Base-by-base conservation (phyloP, 2,797 vertebrate genomes). In the Coendou prehensilis region DNA sequence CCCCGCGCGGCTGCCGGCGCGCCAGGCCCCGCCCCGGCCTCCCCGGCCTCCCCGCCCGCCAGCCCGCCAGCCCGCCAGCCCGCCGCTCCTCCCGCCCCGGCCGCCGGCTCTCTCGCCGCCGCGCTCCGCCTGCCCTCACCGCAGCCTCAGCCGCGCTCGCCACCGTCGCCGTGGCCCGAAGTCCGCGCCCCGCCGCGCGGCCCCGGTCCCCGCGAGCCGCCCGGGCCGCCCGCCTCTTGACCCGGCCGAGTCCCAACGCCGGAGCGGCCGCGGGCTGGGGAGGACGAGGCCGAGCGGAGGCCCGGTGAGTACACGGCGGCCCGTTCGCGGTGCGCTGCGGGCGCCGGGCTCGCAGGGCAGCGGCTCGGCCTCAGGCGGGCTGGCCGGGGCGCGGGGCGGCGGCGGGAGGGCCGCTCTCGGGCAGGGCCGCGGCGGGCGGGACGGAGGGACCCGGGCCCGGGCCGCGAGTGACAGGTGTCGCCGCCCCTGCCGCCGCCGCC, bases 391-490 rank as follows among this genome's bases (percentile, higher is more conserved):
- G 50, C 45, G 6, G 33, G 61, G 80, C 79, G 69, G 30, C 33
- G 73, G 63, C 63, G 30, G 63, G 81, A 81, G 61, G 75, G 73
- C 41, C 23, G 73, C 73, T 30, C 73, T 4, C 5, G 67, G 45
- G 45, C 41, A 52, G 47, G 47, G 75, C 75, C 33, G 56, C 61
- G n/a, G 9, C 45, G 59, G 2, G 59, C 3, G 57, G 52, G 11
- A 23, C 14, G 3, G 23, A 5, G 71, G 45, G 75, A 30, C 75
- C 47, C 28, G 30, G 10, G 30, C 80, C 80, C n/a, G 15, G 63
- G 78, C 86, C 14, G 86, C 64, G 64, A 45, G 83, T 96, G 97
- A 97, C 97, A 97, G 97, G 97, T 97, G 97, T 91, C 69, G 50
- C 56, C 84, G 86, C 75, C 94, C 69, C 59, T 45, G 57, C 30